Evolutionary conservation across 2,888 invertebrate species (phyloP).

Genomic region (Epiblema foenella): DNA sequence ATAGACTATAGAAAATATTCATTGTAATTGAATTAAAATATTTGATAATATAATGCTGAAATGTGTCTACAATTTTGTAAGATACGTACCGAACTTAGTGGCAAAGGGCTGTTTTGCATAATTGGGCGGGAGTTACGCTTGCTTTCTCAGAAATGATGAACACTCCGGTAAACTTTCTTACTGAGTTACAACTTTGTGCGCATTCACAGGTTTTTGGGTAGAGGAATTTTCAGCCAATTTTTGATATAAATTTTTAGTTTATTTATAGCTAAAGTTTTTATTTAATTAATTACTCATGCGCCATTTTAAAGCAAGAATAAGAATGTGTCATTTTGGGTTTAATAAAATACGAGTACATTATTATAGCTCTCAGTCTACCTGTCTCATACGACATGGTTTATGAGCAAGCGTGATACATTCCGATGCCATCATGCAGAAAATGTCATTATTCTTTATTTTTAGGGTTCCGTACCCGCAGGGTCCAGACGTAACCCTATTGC

Average conservation of each 20-base stretch:
- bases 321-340: no score
- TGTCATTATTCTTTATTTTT: no score
- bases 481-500: no score
- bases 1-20: not conserved
- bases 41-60: constrained; percentile 61
- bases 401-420: no score
- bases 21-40: constrained; percentile 63
- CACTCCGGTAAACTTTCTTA: constrained; percentile 61
- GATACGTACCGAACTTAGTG: constrained; percentile 65
- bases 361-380: no score
- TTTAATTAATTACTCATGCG: no score
- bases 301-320: no score
- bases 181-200: constrained; percentile 51
- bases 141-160: constrained; percentile 53
- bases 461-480: no score
- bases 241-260: not conserved
- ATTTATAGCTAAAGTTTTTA: no score
- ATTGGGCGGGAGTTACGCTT: constrained; percentile 60
- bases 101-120: constrained; percentile 71
- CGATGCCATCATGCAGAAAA: no score
- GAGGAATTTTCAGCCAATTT: not conserved
- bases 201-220: constrained; percentile 11
- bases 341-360: no score
- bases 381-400: no score
- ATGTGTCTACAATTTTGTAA: constrained; percentile 63